Evolutionary conservation across 2,888 invertebrate species (phyloP).

Genomic region (Phalangium opilio): DNA sequence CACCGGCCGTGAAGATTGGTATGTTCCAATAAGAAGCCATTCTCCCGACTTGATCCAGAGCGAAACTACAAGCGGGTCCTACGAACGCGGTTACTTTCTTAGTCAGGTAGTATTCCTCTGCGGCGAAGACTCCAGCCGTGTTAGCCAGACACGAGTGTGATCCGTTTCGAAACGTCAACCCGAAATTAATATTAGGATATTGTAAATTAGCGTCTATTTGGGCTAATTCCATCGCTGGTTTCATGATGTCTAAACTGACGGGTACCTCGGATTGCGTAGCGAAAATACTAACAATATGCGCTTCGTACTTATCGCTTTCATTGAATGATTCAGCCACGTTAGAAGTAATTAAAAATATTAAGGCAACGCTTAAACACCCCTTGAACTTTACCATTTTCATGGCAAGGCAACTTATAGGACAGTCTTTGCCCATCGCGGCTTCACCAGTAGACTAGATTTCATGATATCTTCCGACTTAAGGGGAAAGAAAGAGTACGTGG

Average conservation of each 20-base stretch:
- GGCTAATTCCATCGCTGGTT: conserved; percentile 17
- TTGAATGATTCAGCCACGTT: no score
- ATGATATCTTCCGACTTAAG: no score
- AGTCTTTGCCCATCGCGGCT: no score
- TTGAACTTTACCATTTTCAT: no score
- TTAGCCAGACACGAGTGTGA: conserved; percentile 11
- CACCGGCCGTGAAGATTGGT: conserved; percentile 14
- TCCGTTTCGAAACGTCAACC: conserved; percentile 8
- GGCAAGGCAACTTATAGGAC: no score
- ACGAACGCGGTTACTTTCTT: conserved; percentile 14
- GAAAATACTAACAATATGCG: conserved; percentile 5
- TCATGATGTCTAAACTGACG: conserved; percentile 11
- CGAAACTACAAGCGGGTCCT: conserved; percentile 18
- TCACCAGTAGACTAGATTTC: no score
- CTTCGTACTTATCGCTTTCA: background rate
- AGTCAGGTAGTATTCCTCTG: conserved; percentile 11
- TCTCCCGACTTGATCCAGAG: conserved; percentile 18
- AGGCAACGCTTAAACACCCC: no score
- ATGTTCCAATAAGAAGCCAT: conserved; percentile 20
- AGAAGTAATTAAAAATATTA: no score
- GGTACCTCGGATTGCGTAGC: conserved; percentile 15
- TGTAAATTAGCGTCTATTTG: conserved; percentile 9
- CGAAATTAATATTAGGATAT: conserved; percentile 8
- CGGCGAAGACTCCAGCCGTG: conserved; percentile 14
- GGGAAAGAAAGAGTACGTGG: no score